Evolutionary conservation across 2,797 vertebrate genomes (phyloP), one percentile per base, ranked within the genome.

Genomic region (Enteromius viviparus): DNA sequence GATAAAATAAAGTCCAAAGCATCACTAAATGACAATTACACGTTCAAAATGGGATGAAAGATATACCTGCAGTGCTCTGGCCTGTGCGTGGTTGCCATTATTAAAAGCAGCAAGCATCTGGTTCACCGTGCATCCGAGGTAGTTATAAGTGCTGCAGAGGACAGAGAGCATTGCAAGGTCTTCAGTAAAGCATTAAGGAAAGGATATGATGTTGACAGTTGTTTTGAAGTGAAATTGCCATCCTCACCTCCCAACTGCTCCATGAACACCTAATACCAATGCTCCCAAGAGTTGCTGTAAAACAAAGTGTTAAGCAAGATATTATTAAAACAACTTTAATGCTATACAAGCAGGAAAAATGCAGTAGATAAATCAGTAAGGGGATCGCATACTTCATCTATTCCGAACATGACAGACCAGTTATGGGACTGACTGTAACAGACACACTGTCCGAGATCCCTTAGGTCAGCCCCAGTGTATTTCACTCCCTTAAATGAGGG

Each of bases 401-500:
- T 87, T 0, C 98, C 98, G 45, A 96, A 99, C 19, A 99, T 93
- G 83, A 97, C 68, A 0, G 94, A 94, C 87, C 95, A 93, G 60
- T 88, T 76, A 53, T 91, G 83, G 15, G 78, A 84, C 79, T 94
- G 90, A 85, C 92, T 74, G 79, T 88, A 89, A 86, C 90, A 90
- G 80, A 98, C 85, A 88, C 97, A 98, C 60, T 93, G 95, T 47
- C 97, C 96, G 19, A 98, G 94, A 92, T 99, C 98, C 90, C 97
- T 87, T 85, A 99, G 94, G 90, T 99, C 95, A 0, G n/a, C 91
- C 78, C 93, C 93, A 0, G 90, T 95, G 94, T 97, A 99, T 91
- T 99, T 99, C 84, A 99, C 85, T 0, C 98, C 98, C 49, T 93
- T 93, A 92, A 98, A 99, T 65, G 93, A 96, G 42, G 98, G 98